Conservation (phyloP, 37 sponge, comb jelly and placozoan genomes). For the Geodia barretti region DNA sequence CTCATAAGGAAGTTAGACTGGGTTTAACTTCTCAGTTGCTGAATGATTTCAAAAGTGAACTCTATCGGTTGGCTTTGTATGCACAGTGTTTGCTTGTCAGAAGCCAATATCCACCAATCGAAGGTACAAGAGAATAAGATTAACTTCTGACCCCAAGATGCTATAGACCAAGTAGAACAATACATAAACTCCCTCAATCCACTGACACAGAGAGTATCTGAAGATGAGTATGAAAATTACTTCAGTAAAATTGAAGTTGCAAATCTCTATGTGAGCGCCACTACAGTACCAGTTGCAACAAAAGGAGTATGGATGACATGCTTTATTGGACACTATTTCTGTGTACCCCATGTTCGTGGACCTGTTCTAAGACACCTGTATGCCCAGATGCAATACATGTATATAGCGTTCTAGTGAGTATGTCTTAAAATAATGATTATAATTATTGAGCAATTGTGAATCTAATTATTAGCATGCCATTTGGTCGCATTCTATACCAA, state of each 20-base stretch:
- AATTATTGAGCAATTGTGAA: too few species aligned
- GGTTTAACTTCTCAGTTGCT: constrained; percentile 24
- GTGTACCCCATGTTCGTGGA: constrained; percentile 1
- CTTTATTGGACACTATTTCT: constrained; percentile 71
- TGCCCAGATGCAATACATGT: too few species aligned
- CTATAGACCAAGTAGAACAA: not conserved
- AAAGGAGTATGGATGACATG: constrained; percentile 84
- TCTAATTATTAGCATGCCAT: too few species aligned
- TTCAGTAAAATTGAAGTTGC: not conserved
- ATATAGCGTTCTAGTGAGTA: too few species aligned
- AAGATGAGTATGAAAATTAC: not conserved
- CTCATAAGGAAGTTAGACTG: not conserved
- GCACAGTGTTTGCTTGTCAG: not conserved
- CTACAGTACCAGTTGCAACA: not conserved
- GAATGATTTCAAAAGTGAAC: constrained; percentile 30
- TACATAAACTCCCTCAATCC: not conserved
- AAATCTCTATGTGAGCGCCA: not conserved
- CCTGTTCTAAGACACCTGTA: too few species aligned
- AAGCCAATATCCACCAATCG: not conserved
- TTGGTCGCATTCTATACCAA: too few species aligned
- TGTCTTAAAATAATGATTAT: too few species aligned
- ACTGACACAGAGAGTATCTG: not conserved
- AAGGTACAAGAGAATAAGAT: not conserved
- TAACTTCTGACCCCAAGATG: not conserved
- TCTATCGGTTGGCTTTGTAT: constrained; percentile 2